A percentile compares a stretch with the other conserved stretches of the same genome.
Evolutionary conservation across 2,888 invertebrate genomes (phyloP).

Genomic region (Pteria penguin): DNA sequence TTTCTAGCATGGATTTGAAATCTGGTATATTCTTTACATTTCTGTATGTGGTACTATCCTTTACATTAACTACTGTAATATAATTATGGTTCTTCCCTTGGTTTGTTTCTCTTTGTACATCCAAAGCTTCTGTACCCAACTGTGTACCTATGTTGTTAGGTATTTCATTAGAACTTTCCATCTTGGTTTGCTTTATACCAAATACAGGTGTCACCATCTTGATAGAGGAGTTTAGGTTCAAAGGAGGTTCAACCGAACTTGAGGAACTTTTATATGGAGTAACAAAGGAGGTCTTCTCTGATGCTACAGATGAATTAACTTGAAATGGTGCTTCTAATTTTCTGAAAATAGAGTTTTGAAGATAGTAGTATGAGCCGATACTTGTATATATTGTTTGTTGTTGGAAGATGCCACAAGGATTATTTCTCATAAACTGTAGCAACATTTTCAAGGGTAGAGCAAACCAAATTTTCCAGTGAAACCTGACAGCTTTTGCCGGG

Average conservation of each 20-base stretch:
- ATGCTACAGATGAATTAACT: too few relatives aligned
- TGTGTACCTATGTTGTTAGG: too few relatives aligned
- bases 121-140: neutral
- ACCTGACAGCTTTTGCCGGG: too few relatives aligned
- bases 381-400: too few relatives aligned
- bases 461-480: too few relatives aligned
- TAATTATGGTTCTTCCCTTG: neutral
- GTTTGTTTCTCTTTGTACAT: neutral
- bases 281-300: too few relatives aligned
- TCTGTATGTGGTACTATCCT: neutral
- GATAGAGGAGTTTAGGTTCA: neutral
- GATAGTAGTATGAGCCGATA: too few relatives aligned
- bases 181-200: conserved; percentile 16
- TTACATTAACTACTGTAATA: neutral
- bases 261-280: conserved; percentile 51
- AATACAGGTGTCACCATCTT: conserved; percentile 35
- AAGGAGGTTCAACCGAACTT: neutral
- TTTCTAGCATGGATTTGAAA: conserved; percentile 45
- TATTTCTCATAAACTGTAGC: too few relatives aligned
- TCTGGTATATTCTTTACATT: neutral
- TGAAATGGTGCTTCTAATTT: too few relatives aligned
- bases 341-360: too few relatives aligned
- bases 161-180: neutral
- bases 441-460: too few relatives aligned
- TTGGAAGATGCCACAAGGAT: too few relatives aligned